Evolutionary conservation across 1,140 invertebrate genomes (phyloP), one percentile per base, ranked within the genome.

Genomic region (Calliphora vicina): DNA sequence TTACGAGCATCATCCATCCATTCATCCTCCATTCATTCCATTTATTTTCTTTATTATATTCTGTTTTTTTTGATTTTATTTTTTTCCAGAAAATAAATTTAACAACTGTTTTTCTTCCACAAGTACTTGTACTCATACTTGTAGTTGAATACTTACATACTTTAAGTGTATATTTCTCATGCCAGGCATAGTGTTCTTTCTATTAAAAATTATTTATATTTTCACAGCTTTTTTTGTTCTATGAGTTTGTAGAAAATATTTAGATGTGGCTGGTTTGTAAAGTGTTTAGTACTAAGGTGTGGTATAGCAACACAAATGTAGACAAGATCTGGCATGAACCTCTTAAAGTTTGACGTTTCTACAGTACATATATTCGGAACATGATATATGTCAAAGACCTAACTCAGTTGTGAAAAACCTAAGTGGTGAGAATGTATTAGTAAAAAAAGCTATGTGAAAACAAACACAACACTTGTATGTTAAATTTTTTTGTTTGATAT

Each of bases 91-190:
- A 43, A 78, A 78, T 17, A 78, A 45, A 23, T 78, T 78, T 78
- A 78, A 78, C 74, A 43, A 78, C 35, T 78, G 74, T 45, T 78
- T 78, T 43, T 43, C 20, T 78, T 45, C 23, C 43, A 43, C 74
- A 78, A 78, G 74, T 15, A 43, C 74, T 42, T 17, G 50, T 57
- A 57, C n/a, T 57, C n/a, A n/a, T n/a, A n/a, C n/a, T n/a, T n/a
- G n/a, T 57, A n/a, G 50, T 50, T 50, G 45, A 17, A 50, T 67
- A 67, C 61, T 67, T 67, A 23, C 50, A n/a, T 35, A 35, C 15
- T 57, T 57, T n/a, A 15, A 57, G 50, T n/a, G 50, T 57, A n/a
- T 57, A n/a, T 57, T 57, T 57, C 50, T 17, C 50, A 57, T 57
- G 2, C 50, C 50, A 57, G 15, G 4, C 4, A 6, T 6, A n/a